Percentiles rank a stretch among this genome's conserved stretches.
These are phyloP conservation scores for Apoda limacodes DNA, from an alignment of 2,888 invertebrate species.

Conservation along the genomic window DNA sequence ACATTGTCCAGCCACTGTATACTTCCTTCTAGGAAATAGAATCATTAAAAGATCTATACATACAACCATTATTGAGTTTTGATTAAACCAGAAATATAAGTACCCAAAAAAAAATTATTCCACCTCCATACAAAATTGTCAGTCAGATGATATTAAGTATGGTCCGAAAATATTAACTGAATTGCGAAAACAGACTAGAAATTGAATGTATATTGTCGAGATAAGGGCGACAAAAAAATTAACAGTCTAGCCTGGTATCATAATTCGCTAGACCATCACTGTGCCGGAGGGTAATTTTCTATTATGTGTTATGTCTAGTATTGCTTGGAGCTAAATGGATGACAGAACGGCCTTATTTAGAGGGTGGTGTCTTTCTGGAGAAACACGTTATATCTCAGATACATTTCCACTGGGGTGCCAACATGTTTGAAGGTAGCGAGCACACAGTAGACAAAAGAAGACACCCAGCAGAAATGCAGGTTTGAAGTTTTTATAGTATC, in stretches of 20 bases:
- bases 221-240: background rate
- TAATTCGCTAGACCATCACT: background rate
- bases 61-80: too few relatives aligned
- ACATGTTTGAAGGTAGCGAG: conserved; percentile 74
- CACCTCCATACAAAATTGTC: too few relatives aligned
- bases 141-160: too few relatives aligned
- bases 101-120: too few relatives aligned
- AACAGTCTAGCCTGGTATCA: background rate
- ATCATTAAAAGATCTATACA: too few relatives aligned
- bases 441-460: conserved; percentile 67
- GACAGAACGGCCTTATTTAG: conserved; percentile 68
- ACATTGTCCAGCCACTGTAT: too few relatives aligned
- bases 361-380: conserved; percentile 69
- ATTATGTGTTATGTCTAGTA: conserved; percentile 29
- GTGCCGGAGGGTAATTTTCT: background rate
- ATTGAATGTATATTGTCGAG: too few relatives aligned
- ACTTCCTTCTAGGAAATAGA: too few relatives aligned
- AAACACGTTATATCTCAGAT: conserved; percentile 75
- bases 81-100: too few relatives aligned
- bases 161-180: too few relatives aligned
- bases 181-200: too few relatives aligned
- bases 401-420: conserved; percentile 77
- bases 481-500: conserved; percentile 16
- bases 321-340: conserved; percentile 74
- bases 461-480: conserved; percentile 75